These are phyloP conservation scores for Chrysochloris asiatica DNA, from an alignment of 2,113 vertebrate genomes.

Conservation along the genomic window DNA sequence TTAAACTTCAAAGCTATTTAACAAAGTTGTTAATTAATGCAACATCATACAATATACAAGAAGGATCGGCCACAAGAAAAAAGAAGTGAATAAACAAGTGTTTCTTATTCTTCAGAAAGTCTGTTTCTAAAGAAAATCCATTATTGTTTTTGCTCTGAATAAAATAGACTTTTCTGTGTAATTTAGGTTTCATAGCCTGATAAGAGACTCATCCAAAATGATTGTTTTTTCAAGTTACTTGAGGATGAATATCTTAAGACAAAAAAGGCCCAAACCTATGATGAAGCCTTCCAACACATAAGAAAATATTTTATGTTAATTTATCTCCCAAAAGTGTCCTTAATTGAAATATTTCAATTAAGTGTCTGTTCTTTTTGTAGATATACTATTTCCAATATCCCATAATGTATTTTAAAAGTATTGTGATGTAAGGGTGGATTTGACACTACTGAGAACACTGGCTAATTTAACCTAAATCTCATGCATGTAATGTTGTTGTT, in stretches of 20 bases:
- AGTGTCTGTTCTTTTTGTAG: neutral
- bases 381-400: neutral
- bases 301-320: neutral
- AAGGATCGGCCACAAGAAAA: neutral
- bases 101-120: neutral
- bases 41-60: neutral
- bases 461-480: neutral
- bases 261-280: neutral
- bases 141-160: neutral
- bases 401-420: neutral
- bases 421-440: neutral
- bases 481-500: too few species aligned
- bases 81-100: neutral
- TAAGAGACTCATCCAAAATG: neutral
- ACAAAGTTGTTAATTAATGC: neutral
- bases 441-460: neutral
- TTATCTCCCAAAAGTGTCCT: neutral
- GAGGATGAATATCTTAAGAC: neutral
- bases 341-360: neutral
- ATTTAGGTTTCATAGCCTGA: neutral
- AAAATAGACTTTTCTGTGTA: neutral
- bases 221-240: neutral
- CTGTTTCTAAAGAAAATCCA: neutral
- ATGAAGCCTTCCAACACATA: neutral
- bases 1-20: slow-evolving; percentile 13